Evolutionary conservation across 2,888 invertebrate genomes (phyloP).

Genomic region (Dichetophora obliterata): DNA sequence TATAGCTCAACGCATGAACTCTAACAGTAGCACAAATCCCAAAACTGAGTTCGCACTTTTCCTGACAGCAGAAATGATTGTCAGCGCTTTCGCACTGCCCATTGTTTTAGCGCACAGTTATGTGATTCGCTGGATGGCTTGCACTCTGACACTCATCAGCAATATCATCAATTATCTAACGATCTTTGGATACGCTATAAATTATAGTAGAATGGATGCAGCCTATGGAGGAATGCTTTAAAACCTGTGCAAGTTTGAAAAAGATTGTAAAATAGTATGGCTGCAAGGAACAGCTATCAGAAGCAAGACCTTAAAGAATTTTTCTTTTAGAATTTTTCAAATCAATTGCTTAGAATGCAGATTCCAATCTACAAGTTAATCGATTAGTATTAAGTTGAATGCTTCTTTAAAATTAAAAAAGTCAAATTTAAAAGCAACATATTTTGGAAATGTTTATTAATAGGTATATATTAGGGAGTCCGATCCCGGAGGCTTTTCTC

Average conservation of each 20-base stretch:
- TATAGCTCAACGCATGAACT: slow-evolving; percentile 78
- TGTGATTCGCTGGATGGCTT: slow-evolving; percentile 85
- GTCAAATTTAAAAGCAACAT: not conserved
- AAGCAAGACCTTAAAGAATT: not conserved
- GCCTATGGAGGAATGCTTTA: slow-evolving; percentile 68
- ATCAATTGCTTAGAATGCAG: too few relatives aligned
- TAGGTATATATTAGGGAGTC: too few relatives aligned
- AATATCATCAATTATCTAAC: slow-evolving; percentile 93
- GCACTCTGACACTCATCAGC: slow-evolving; percentile 87
- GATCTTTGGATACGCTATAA: slow-evolving; percentile 81
- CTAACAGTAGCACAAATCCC: slow-evolving; percentile 71
- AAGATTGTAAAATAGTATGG: not conserved
- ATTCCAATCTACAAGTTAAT: not conserved
- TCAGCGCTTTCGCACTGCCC: slow-evolving; percentile 97
- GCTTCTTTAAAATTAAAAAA: slow-evolving; percentile 24
- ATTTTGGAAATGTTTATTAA: not conserved
- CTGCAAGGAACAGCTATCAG: not conserved
- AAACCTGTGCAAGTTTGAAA: slow-evolving; percentile 24
- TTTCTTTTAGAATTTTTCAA: not conserved
- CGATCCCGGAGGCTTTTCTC: too few relatives aligned
- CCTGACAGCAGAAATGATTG: slow-evolving; percentile 93
- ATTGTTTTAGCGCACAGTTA: slow-evolving; percentile 89
- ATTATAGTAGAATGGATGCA: slow-evolving; percentile 60
- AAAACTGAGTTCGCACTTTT: slow-evolving; percentile 93
- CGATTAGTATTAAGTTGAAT: slow-evolving; percentile 41